These are phyloP conservation scores for Balaeniceps rex DNA, from an alignment of 2,113 vertebrate genomes.

Conservation along the genomic window DNA sequence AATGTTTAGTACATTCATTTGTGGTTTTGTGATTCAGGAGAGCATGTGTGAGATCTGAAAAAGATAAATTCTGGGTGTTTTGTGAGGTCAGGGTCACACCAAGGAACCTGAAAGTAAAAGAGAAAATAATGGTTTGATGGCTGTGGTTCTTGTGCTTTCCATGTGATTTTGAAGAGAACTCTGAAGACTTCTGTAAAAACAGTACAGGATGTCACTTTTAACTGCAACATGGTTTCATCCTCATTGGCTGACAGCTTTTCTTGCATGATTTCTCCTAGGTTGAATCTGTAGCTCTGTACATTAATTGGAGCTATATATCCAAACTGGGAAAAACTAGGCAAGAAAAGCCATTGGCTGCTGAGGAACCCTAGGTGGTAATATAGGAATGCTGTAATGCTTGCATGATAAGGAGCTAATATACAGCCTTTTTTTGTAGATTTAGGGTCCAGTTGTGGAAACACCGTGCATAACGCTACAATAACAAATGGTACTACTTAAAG, in stretches of 20 bases:
- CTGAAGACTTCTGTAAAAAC: neutral
- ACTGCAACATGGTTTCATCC: neutral
- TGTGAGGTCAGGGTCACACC: neutral
- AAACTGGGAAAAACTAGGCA: neutral
- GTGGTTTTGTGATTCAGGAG: neutral
- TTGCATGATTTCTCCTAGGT: neutral
- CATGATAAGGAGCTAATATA: neutral
- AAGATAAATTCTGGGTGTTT: neutral
- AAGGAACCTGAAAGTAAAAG: neutral
- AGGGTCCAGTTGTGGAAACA: neutral
- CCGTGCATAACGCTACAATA: neutral
- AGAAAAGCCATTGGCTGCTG: neutral
- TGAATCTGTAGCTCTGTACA: neutral
- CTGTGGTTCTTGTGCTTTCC: neutral
- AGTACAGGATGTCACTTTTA: neutral
- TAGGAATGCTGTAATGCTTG: rapidly evolving
- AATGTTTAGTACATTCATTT: neutral
- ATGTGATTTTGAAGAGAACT: neutral
- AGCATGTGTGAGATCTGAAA: neutral
- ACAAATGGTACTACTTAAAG: neutral
- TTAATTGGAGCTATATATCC: neutral
- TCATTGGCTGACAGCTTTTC: neutral
- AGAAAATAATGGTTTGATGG: neutral
- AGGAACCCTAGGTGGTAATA: neutral
- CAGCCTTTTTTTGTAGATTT: neutral